Conservation (phyloP, 92 coral and sea anemone genomes). For the Zoanthus solanderi region DNA sequence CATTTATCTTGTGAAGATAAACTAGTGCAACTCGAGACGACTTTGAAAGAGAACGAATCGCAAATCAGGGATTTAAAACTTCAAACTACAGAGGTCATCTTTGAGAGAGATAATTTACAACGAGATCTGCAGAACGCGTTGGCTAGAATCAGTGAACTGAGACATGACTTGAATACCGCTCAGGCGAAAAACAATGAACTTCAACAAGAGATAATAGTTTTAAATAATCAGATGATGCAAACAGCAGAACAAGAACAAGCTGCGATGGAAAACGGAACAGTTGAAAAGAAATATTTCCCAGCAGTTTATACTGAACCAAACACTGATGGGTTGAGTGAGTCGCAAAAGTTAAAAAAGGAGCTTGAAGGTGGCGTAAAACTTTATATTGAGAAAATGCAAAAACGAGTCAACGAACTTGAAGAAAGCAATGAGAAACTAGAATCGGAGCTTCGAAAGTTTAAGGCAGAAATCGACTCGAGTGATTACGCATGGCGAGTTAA, state of each 20-base stretch:
- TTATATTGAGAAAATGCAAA: conserved; percentile 41
- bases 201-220: conserved; percentile 4
- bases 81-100: not conserved
- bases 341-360: conserved; percentile 31
- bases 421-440: conserved; percentile 37
- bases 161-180: conserved; percentile 20
- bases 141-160: conserved; percentile 30
- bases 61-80: not conserved
- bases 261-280: not conserved
- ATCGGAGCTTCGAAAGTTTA: conserved; percentile 33
- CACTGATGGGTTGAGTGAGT: conserved; percentile 15
- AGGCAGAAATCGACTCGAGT: conserved; percentile 49
- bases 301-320: conserved; percentile 19
- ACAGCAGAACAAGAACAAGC: not conserved
- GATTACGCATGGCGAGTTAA: conserved; percentile 32
- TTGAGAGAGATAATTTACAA: conserved; percentile 9
- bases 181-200: conserved; percentile 24
- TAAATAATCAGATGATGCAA: not conserved
- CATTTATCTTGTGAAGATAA: not conserved
- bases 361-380: conserved; percentile 40
- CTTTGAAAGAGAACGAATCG: conserved; percentile 14
- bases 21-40: conserved; percentile 12
- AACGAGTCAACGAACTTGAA: conserved; percentile 41
- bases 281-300: conserved; percentile 29
- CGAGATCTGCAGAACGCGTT: conserved; percentile 21